Evolutionary conservation across 2,113 vertebrate genomes (phyloP), one percentile per base, ranked within the genome.

Genomic region (Polypterus bichir): DNA sequence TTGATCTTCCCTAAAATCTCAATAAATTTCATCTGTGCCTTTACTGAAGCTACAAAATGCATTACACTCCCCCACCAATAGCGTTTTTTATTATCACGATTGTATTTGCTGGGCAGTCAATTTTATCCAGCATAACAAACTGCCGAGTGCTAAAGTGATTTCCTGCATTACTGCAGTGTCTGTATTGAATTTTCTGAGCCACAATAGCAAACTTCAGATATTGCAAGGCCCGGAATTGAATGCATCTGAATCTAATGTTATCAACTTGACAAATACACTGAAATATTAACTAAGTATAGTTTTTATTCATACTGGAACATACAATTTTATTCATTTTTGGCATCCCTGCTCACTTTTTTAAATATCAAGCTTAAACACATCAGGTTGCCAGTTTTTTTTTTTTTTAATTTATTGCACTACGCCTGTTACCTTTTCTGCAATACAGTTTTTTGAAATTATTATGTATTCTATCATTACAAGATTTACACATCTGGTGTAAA

Each of bases 121-220:
- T 85, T 88, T 85, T 82, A 84, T 79, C 83, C 81, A 70, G 77
- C 74, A 78, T 84, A 83, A 84, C 81, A 83, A 83, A 86, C 79
- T 84, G 83, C 81, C 76, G 78, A 84, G 78, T 70, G 71, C 77
- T 86, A 86, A 88, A 84, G 72, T 71, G 77, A 87, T 88, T 89
- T 88, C 78, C 79, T 84, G 77, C 81, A 83, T 86, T 81, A 84
- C 78, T 57, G 77, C 79, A 78, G 80, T 73, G 77, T 68, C 57
- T 81, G 81, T 80, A 86, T 88, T 88, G 83, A 81, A 86, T 88
- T 88, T 84, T 83, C 77, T 69, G 81, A 75, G 72, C 79, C 78
- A 80, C 84, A 84, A 77, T 84, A 84, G 81, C 78, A 79, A 77
- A 68, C 83, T 84, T 80, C 82, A 79, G 71, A 86, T 81, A 88